These are phyloP conservation scores for Eupithecia abbreviata DNA, from an alignment of 2,888 invertebrate species.

Conservation along the genomic window DNA sequence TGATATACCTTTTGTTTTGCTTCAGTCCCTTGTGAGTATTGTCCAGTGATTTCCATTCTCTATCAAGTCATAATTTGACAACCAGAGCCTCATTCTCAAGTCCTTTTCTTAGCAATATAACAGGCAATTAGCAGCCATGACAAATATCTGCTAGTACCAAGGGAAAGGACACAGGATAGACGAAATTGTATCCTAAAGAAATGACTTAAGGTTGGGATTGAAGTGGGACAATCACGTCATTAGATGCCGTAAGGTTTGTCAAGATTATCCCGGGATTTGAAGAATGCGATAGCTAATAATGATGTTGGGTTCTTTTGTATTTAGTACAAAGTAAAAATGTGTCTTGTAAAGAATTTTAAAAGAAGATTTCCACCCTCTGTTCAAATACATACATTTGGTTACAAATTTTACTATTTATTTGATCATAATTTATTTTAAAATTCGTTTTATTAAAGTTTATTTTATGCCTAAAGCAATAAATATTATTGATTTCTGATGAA, in stretches of 20 bases:
- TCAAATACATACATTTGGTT: too few relatives aligned
- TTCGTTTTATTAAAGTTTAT: too few relatives aligned
- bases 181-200: conserved; percentile 51
- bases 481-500: too few relatives aligned
- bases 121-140: conserved; percentile 66
- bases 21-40: not conserved
- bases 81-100: conserved; percentile 8
- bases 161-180: conserved; percentile 47
- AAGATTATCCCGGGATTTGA: conserved; percentile 60
- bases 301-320: not conserved
- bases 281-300: conserved; percentile 36
- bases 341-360: not conserved
- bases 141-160: conserved; percentile 61
- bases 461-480: too few relatives aligned
- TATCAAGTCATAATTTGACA: not conserved
- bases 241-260: conserved; percentile 66
- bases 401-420: too few relatives aligned
- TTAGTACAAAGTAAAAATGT: not conserved
- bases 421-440: too few relatives aligned
- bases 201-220: not conserved
- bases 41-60: not conserved
- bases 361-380: too few relatives aligned
- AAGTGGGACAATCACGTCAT: conserved; percentile 68
- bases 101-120: conserved; percentile 55
- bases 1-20: not conserved